These are phyloP conservation scores for Rhogogaster chlorosoma DNA, from an alignment of 2,888 invertebrate species.

Conservation along the genomic window DNA sequence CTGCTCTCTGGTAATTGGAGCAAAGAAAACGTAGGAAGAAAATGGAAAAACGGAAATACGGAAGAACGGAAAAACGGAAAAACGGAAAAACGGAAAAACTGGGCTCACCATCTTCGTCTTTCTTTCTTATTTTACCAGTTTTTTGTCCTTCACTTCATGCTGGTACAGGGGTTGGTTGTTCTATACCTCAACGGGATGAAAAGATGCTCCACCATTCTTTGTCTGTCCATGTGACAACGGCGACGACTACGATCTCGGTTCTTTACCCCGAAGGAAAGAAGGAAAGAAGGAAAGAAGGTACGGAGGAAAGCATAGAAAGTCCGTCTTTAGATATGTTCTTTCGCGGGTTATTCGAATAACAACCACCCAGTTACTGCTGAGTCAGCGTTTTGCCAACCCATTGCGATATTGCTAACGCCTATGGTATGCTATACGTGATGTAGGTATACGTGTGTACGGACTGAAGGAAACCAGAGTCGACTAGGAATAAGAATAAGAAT, in stretches of 20 bases:
- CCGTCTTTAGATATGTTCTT: not conserved
- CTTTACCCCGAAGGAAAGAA: not conserved
- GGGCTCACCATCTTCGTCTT: not conserved
- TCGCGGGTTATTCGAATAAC: conserved; percentile 23
- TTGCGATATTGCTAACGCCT: conserved; percentile 39
- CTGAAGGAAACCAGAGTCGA: conserved; percentile 17
- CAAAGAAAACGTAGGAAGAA: not conserved
- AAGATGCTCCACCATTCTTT: conserved; percentile 15
- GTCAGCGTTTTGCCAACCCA: conserved; percentile 58
- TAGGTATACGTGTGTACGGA: not conserved
- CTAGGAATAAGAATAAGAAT: conserved; percentile 14
- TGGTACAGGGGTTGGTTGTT: not conserved
- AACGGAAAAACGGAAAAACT: conserved; percentile 14
- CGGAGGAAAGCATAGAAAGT: not conserved
- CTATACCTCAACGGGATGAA: conserved; percentile 4
- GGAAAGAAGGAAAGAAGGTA: not conserved
- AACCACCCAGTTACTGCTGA: conserved; percentile 50
- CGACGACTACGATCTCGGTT: not conserved
- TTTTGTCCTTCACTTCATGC: not conserved
- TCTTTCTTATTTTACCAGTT: not conserved
- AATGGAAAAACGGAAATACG: not conserved
- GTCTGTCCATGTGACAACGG: not conserved
- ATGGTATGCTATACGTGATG: not conserved
- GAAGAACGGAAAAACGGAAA: not conserved
- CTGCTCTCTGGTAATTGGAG: conserved; percentile 33